Base-by-base conservation (phyloP, 2,888 invertebrate species). In the Morpho helenor region DNA sequence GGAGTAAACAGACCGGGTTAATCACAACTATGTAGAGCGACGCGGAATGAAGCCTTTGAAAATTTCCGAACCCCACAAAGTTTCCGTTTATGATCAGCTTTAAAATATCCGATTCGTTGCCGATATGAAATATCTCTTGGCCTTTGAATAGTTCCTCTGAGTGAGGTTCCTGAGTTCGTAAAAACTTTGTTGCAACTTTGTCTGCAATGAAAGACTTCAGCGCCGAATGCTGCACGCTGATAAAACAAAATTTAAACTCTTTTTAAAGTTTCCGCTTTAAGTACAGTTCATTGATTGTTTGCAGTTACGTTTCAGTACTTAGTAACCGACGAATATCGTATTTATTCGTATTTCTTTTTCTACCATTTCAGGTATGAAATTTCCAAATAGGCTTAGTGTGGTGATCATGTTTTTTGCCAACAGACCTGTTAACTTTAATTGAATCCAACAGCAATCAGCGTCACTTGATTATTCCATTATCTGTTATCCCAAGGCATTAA, bases 11-110 rank as follows among this genome's bases (percentile, higher is more conserved):
- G 49, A 60, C 52, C 59, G 60, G 55, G 60, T 56, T 59, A 67
- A 67, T 66, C 64, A 68, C 61, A 66, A 62, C 63, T 58, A 59
- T 61, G 65, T 60, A 60, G 56, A 58, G 45, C 59, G 56, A 54
- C 52, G 62, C 60, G 62, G 59, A 67, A 62, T 41, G 57, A 60
- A 57, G 54, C 62, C 61, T 62, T 65, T 59, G 60, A 49, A 60
- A 57, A 63, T 61, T 60, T 57, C 49, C 56, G 56, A 60, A 53
- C 52, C 49, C 52, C 10, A 22, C 54, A 45, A 56, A 59, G 45
- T 56, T 57, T 31, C 40, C 51, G 52, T 57, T 59, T 48, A 56
- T 56, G 56, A 59, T 43, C 43, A 56, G 52, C 45, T 58, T 58
- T n/a, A 44, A 55, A 54, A 57, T 57, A 60, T 52, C 62, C 56